Evolutionary conservation across 2,888 invertebrate species (phyloP), one percentile per base, ranked within the genome.

Genomic region (Limulus polyphemus): DNA sequence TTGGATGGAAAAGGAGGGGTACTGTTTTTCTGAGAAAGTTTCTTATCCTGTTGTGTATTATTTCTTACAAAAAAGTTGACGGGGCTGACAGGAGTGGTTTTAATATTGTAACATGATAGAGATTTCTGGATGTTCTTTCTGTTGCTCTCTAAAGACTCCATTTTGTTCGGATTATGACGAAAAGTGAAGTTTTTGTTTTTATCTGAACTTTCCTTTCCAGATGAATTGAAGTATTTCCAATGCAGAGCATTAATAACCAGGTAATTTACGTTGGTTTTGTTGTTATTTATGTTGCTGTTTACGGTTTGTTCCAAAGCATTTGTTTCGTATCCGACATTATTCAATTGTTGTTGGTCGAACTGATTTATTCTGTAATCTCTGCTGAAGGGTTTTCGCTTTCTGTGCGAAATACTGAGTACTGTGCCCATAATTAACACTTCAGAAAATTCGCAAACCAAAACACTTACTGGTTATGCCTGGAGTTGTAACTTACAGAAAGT

Each of bases 201-300:
- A 61, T 74, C 74, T 32, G 32, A 32, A 78, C 93, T 93, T 81
- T 94, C 93, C 77, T 91, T 93, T 74, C 87, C 90, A 58, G 90
- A 84, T 13, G 88, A 87, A 58, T 90, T 90, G 75, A 95, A 90
- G 78, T 92, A 84, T 78, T 93, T 95, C 94, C 95, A 95, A 70
- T 93, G 92, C 48, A 95, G 81, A 32, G 92, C 93, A 78, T 93
- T 94, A 69, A 95, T 90, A 78, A 95, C 93, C 64, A 32, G 3
- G 3, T 3, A 32, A 32, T 32, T 32, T 32, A 32, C 32, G 7
- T 32, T 32, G 32, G 32, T 32, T 32, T 7, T 32, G 3, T 32
- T 32, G 32, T 32, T 32, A 5, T 1, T 32, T 32, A 32, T 32
- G n/a, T 12, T 12, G 3, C 16, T 11, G 54, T 54, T 54, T 11